Percentiles rank a stretch among this genome's conserved stretches.
phyloP scores from a whole-genome alignment of 2,888 invertebrate genomes.

The Ischnura elegans region DNA sequence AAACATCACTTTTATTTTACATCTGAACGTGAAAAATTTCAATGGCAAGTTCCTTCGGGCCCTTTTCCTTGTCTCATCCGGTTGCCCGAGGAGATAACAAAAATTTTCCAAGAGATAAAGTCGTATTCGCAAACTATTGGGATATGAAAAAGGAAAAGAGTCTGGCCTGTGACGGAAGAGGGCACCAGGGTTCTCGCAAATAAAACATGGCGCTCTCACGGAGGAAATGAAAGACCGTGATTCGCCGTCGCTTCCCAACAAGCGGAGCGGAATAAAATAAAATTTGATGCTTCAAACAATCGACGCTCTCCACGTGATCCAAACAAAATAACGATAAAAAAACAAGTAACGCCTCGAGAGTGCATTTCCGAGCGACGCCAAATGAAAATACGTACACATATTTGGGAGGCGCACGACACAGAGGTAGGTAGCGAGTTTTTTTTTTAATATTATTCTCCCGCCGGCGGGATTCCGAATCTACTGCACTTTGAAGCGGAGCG shows the following conservation, averaged over 20 bases:
- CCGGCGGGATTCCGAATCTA: not conserved
- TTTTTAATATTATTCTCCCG: not conserved
- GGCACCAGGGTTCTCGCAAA: not conserved
- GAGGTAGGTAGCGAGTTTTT: not conserved
- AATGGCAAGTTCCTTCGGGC: not conserved
- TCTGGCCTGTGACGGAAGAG: not conserved
- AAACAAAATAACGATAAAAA: not conserved
- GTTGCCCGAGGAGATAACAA: not conserved
- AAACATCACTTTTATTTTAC: not conserved
- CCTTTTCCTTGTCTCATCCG: not conserved
- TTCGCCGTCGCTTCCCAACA: not conserved
- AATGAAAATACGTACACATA: not conserved
- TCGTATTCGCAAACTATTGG: not conserved
- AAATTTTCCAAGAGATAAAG: not conserved
- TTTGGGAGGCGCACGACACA: not conserved
- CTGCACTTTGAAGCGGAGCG: slow-evolving; percentile 22
- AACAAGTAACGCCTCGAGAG: not conserved
- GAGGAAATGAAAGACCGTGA: not conserved
- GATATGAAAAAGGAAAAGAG: not conserved
- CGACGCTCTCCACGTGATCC: not conserved
- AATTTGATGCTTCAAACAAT: not conserved
- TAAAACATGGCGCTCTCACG: not conserved
- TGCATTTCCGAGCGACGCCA: not conserved
- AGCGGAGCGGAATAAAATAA: not conserved
- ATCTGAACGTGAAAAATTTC: not conserved